These are phyloP conservation scores for Temnothorax longispinosus DNA, from an alignment of 1,140 invertebrate genomes.

Conservation along the genomic window DNA sequence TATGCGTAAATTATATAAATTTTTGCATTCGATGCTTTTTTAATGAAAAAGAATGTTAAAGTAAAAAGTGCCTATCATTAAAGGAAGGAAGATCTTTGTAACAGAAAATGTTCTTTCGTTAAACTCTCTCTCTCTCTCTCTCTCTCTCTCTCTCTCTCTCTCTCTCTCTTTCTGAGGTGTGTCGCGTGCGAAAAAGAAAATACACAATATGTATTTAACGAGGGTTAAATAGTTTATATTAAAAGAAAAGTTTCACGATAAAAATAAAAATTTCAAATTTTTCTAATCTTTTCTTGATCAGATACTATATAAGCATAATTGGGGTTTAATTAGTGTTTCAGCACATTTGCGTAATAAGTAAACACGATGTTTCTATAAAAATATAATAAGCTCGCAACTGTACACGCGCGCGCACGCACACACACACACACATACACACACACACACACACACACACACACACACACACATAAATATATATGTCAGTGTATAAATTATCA, in stretches of 20 bases:
- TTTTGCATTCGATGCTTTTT: background rate
- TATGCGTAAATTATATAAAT: constrained; percentile 27
- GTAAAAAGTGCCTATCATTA: background rate
- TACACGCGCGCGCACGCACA: background rate
- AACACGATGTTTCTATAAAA: background rate
- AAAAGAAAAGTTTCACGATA: background rate
- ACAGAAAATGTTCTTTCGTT: background rate
- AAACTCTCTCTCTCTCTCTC: background rate
- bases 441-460: background rate
- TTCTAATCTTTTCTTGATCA: background rate
- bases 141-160: background rate
- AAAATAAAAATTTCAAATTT: background rate
- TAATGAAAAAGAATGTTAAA: background rate
- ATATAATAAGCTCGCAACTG: constrained; percentile 1
- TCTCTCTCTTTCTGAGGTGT: background rate
- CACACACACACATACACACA: background rate
- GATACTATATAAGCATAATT: background rate
- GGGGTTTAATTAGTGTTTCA: background rate
- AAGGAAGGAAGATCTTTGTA: background rate
- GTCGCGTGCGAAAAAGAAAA: background rate
- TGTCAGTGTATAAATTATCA: no score
- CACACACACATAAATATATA: background rate
- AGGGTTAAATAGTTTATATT: background rate
- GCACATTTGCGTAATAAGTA: background rate
- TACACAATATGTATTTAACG: background rate